These are phyloP conservation scores for Chloroclysta siterata DNA, from an alignment of 2,888 invertebrate genomes.

Conservation along the genomic window DNA sequence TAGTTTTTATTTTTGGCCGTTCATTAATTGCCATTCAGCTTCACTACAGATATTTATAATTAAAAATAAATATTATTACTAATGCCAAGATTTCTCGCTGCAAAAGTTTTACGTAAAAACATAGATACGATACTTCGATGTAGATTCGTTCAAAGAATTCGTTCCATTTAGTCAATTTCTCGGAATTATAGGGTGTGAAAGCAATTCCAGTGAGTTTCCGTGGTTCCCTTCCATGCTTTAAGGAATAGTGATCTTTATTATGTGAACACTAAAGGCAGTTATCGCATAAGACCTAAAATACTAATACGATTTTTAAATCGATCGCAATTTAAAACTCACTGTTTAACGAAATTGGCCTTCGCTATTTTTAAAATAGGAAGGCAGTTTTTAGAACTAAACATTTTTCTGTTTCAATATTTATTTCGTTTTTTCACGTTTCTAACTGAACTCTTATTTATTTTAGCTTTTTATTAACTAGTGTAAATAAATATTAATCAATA, in stretches of 20 bases:
- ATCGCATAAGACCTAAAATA: background rate
- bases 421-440: background rate
- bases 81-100: too few species aligned
- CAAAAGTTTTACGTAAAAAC: background rate
- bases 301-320: conserved; percentile 39
- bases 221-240: conserved; percentile 39
- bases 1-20: too few species aligned
- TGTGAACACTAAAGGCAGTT: conserved; percentile 6
- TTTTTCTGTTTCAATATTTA: background rate
- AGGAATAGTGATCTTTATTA: conserved; percentile 42
- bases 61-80: too few species aligned
- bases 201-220: conserved; percentile 51
- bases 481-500: too few species aligned
- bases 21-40: too few species aligned
- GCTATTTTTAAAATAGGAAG: conserved; percentile 20
- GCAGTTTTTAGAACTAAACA: background rate
- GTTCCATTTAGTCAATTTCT: conserved; percentile 41
- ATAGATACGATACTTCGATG: conserved; percentile 23
- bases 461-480: background rate
- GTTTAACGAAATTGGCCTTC: conserved; percentile 36
- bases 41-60: too few species aligned
- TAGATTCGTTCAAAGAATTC: conserved; percentile 43
- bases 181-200: conserved; percentile 46
- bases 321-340: conserved; percentile 37
- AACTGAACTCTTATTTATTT: background rate